Conservation (phyloP, 2,888 invertebrate species). For the Noctuana brunneofusca region DNA sequence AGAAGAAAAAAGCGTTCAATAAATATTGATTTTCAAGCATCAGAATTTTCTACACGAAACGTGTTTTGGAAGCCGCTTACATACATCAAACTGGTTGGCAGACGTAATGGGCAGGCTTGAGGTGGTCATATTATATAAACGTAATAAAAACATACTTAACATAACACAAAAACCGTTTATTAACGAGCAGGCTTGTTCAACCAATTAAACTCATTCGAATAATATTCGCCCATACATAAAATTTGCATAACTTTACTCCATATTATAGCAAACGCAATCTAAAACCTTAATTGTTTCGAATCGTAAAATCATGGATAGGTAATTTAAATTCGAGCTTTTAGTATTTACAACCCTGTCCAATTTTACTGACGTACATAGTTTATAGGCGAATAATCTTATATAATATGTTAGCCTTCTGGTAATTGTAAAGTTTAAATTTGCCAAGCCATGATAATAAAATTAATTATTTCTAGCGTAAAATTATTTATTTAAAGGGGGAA, state of each 20-base stretch:
- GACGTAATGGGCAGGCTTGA: neutral
- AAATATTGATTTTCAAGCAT: neutral
- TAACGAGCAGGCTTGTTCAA: conserved; percentile 11
- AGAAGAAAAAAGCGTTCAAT: neutral
- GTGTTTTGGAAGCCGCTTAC: conserved; percentile 24
- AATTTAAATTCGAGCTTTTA: conserved; percentile 6
- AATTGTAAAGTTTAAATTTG: too few species aligned
- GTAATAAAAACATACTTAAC: conserved; percentile 6
- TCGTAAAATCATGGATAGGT: conserved; percentile 5
- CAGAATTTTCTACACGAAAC: neutral
- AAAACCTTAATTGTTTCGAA: conserved; percentile 16
- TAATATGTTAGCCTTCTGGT: too few species aligned
- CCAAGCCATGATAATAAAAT: too few species aligned
- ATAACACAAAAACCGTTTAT: conserved; percentile 30
- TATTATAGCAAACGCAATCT: conserved; percentile 11
- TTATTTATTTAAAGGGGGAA: too few species aligned
- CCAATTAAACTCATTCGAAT: conserved; percentile 22
- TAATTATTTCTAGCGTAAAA: neutral
- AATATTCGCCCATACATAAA: conserved; percentile 21
- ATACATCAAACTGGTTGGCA: conserved; percentile 4
- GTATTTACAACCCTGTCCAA: neutral
- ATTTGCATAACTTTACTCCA: conserved; percentile 19
- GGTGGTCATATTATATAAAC: conserved; percentile 3
- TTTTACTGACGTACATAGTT: neutral
- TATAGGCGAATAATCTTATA: neutral